Percentiles rank a stretch among this genome's conserved stretches.
phyloP scores from a whole-genome alignment of 2,113 vertebrate species.

The Psittacula cyanocephala region DNA sequence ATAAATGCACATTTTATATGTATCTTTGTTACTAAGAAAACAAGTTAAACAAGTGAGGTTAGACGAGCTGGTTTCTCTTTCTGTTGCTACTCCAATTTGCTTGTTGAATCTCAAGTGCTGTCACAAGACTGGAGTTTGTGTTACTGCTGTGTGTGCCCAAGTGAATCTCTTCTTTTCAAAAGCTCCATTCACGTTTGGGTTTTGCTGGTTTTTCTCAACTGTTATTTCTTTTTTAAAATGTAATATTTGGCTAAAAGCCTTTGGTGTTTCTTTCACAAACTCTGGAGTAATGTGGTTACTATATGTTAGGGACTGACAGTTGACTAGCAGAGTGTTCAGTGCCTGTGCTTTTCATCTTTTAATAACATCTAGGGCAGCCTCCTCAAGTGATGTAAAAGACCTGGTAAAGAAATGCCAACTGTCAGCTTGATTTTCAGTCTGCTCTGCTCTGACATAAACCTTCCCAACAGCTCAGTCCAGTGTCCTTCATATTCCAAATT shows the following conservation, averaged over 20 bases:
- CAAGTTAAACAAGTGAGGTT: background rate
- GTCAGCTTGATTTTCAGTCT: conserved; percentile 50
- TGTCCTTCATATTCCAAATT: conserved; percentile 50
- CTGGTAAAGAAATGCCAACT: conserved; percentile 55
- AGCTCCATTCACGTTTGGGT: background rate
- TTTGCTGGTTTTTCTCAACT: background rate
- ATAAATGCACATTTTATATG: conserved; percentile 30
- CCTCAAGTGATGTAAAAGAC: conserved; percentile 28
- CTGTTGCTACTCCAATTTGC: background rate
- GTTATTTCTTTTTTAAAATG: background rate
- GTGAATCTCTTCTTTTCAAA: conserved; percentile 1
- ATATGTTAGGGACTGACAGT: background rate
- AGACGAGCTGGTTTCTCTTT: conserved; percentile 5
- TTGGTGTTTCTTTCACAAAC: conserved; percentile 7
- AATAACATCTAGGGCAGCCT: conserved; percentile 7
- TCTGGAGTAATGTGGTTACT: background rate
- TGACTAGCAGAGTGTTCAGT: background rate
- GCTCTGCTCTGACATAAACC: conserved; percentile 39
- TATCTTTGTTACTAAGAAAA: conserved; percentile 25
- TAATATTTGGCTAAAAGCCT: conserved; percentile 16
- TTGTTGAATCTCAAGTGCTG: background rate
- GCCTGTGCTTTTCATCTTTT: conserved; percentile 25
- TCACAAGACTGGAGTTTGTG: background rate
- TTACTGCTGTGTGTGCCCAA: background rate
- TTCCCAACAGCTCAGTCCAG: conserved; percentile 40